A percentile compares a stretch with the other conserved stretches of the same genome.
Conservation (phyloP, 2,113 vertebrate species). For the Petrocephalus zakoni region DNA sequence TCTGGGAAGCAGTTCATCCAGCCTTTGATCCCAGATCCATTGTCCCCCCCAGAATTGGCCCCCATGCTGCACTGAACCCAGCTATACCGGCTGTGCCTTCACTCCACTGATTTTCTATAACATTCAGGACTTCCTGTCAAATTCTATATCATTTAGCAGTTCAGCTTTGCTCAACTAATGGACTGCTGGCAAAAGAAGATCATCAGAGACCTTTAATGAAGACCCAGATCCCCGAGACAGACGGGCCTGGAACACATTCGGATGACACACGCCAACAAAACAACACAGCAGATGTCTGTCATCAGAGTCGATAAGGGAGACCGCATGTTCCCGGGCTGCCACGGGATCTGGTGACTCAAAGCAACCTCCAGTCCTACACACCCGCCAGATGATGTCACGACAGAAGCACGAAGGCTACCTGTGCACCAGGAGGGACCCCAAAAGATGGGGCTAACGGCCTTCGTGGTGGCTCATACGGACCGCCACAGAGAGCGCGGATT, state of each 20-base stretch:
- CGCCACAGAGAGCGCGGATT: neutral
- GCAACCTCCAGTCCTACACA: slow-evolving; percentile 16
- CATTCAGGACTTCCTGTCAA: neutral
- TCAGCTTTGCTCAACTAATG: neutral
- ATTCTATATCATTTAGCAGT: slow-evolving; percentile 1
- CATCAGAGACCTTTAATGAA: neutral
- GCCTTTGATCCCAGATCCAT: neutral
- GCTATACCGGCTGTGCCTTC: neutral
- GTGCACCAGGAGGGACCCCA: slow-evolving; percentile 37
- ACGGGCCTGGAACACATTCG: neutral
- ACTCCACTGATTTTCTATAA: slow-evolving; percentile 8
- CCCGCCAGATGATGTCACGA: slow-evolving; percentile 57
- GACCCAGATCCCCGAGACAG: neutral
- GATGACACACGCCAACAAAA: neutral
- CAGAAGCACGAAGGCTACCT: slow-evolving; percentile 45
- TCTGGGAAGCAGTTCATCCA: neutral
- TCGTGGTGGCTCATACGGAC: slow-evolving; percentile 52
- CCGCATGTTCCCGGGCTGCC: neutral
- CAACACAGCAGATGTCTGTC: neutral
- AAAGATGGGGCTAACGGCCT: slow-evolving; percentile 49
- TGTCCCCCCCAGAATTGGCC: neutral
- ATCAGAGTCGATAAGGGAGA: neutral
- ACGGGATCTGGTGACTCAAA: neutral
- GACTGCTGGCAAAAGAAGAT: neutral
- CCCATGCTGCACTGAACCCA: neutral